Evolutionary conservation across 2,888 invertebrate species (phyloP), one percentile per base, ranked within the genome.

Genomic region (Minunthozetes semirufus): DNA sequence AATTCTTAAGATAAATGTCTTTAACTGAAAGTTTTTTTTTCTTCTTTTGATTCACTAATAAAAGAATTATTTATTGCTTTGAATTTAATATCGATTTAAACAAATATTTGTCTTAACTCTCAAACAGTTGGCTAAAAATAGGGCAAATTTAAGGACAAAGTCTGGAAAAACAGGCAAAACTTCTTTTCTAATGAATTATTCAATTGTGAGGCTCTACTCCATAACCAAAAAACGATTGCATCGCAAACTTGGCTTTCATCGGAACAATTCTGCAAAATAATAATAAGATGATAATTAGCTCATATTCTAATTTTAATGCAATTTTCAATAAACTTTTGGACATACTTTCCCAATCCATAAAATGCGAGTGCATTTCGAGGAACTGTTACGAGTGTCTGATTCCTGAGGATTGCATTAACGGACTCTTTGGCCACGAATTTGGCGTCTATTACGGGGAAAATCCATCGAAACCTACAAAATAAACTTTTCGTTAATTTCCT

Each of bases 371-470:
- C 50, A 33, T 33, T 63, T 17, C 27, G 25, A 9, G 96, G 97
- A 77, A 97, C 86, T 78, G 91, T 86, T 63, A 93, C 88, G 78
- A 88, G 84, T 74, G 88, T 86, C 80, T 92, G 90, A 82, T 95
- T 90, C 79, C 83, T 83, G 33, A 85, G 87, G 77, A 96, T 89
- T 27, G 92, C 93, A 48, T 87, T 86, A 77, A 95, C 87, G 71
- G 93, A 88, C 80, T 89, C 88, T 81, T 92, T 90, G 4, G 92
- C 93, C 11, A 93, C 95, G 80, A 92, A 89, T 80, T 92, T 90
- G 0, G 93, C 89, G 81, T 90, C 90, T 81, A 94, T 84, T 73
- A 89, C 89, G 6, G 91, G 89, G 83, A 91, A 85, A 74, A 76
- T 91, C 84, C 59, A 72, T 5, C 22, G 5, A 19, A 77, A 77